Base-by-base conservation (phyloP, 2,797 vertebrate species). In the Chelon labrosus region DNA sequence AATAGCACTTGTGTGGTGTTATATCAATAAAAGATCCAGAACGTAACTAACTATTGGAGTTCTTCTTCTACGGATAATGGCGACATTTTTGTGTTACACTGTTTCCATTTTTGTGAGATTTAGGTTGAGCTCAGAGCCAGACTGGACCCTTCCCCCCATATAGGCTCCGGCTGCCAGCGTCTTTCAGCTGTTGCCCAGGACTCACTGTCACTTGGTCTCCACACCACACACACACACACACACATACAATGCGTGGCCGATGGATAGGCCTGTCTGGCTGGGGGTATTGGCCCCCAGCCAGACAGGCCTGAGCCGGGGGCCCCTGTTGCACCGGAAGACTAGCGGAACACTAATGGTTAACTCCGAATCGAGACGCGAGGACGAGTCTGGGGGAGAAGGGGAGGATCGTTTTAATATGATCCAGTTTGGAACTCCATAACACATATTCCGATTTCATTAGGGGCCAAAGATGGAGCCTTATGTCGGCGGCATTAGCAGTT, bases 161-260 rank as follows among this genome's bases (percentile, higher is more conserved):
- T 13, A 37, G 70, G 37, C 74, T 75, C 77, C 56, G 10, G 52
- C 85, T 68, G 82, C 82, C 85, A 75, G 65, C 44, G 51, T 79
- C 83, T 82, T 92, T 93, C 93, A 93, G 93, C 93, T 92, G 91
- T 92, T 92, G 89, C 86, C 76, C 77, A 86, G 62, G 64, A 87
- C 88, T 94, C 88, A 86, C 91, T 94, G 92, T 94, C 93, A 93
- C 85, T 84, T 75, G 52, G 75, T 2, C 85, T 88, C 59, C 77
- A 55, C 68, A 20, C 68, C 41, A 12, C 41, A 42, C 41, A n/a
- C 44, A 46, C 19, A 20, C 47, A 49, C 47, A 55, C 53, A 69
- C 65, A 50, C 47, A 50, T 60, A 85, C 79, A 86, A 89, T 83
- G 81, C 85, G 81, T 62, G 85, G 77, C 89, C 88, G 89, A 83